Conservation (phyloP, 2,113 vertebrate genomes). For the Chrysochloris asiatica region DNA sequence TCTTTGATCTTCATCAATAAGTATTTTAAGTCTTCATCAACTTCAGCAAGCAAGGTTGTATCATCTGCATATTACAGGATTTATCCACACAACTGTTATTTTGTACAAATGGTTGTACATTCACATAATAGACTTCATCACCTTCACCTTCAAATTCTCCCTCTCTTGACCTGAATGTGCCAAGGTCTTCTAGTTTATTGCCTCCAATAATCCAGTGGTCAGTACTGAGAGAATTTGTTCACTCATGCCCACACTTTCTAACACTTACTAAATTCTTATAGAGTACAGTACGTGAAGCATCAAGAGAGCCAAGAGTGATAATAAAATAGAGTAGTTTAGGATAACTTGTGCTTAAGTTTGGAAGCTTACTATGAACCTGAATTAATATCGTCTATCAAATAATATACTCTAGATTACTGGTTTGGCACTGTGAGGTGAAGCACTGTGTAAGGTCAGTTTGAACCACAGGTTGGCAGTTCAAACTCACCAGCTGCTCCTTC, state of each 20-base stretch:
- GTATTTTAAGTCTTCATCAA: no score
- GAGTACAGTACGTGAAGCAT: neutral
- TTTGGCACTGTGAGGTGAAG: no score
- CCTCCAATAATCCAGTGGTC: neutral
- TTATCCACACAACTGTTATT: neutral
- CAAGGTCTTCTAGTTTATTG: neutral
- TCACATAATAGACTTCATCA: neutral
- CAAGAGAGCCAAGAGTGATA: neutral
- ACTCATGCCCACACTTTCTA: fast-evolving
- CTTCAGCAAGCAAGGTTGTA: no score
- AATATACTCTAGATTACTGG: no score
- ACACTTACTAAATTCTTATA: neutral
- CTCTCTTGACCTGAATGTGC: neutral
- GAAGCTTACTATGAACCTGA: neutral
- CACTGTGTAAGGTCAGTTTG: no score
- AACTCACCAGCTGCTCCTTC: no score
- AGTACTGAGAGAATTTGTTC: neutral
- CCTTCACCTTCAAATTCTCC: neutral
- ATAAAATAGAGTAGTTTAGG: neutral
- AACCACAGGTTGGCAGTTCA: no score
- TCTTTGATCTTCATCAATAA: no score
- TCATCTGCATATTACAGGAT: no score
- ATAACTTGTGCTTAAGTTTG: neutral
- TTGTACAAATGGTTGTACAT: neutral
- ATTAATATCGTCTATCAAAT: neutral